Conservation (phyloP, 1,140 invertebrate species). For the Drosophila suzukii region DNA sequence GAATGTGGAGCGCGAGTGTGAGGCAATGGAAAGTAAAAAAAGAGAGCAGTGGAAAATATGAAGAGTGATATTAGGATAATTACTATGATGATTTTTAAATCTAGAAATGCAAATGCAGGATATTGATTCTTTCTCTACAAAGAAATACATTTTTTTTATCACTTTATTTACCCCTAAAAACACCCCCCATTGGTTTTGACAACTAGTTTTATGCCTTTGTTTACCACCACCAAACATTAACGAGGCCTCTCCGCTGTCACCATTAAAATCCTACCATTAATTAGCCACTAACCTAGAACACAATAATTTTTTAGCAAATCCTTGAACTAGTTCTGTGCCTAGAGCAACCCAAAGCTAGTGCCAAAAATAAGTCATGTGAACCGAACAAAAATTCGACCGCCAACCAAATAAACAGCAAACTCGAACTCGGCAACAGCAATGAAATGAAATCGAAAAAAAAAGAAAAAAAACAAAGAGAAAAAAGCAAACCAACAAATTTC, state of each 20-base stretch:
- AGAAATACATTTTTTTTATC: not conserved
- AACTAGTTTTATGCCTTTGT: not conserved
- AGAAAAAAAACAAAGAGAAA: conserved; percentile 27
- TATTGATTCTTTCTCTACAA: not conserved
- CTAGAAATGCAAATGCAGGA: too few species aligned
- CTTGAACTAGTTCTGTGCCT: conserved; percentile 73
- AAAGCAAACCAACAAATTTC: conserved; percentile 52
- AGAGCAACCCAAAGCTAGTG: conserved; percentile 31
- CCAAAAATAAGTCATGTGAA: conserved; percentile 68
- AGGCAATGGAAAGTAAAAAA: conserved; percentile 28
- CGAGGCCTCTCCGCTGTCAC: conserved; percentile 9
- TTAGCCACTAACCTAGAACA: conserved; percentile 14
- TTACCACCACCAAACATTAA: conserved; percentile 2
- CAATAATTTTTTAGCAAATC: conserved; percentile 57
- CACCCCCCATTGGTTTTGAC: not conserved
- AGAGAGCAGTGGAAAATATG: not conserved
- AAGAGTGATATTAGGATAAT: not conserved
- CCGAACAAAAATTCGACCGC: conserved; percentile 54
- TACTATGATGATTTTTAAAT: not conserved
- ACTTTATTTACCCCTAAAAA: not conserved
- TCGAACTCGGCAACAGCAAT: conserved; percentile 71
- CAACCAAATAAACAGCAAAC: conserved; percentile 63
- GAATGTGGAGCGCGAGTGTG: conserved; percentile 20
- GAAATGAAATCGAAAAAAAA: conserved; percentile 46
- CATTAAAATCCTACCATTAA: conserved; percentile 32